phyloP scores from a whole-genome alignment of 2,888 invertebrate species.

The Hypomecis atomaria region DNA sequence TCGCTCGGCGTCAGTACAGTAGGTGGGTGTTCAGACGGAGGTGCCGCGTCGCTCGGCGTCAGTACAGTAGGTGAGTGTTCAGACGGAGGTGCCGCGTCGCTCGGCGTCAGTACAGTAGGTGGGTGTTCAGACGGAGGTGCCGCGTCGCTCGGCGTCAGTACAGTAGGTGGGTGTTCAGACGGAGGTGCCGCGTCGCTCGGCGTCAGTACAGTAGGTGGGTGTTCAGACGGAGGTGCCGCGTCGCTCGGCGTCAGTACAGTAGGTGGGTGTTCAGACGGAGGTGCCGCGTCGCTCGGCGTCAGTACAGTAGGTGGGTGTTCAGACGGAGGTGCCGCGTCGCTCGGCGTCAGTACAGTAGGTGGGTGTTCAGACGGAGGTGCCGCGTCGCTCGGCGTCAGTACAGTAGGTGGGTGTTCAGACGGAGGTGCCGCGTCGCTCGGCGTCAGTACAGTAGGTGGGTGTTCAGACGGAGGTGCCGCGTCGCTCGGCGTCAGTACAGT shows the following conservation, averaged over 20 bases:
- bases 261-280: conserved; percentile 86
- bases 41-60: conserved; percentile 93
- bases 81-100: conserved; percentile 93
- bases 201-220: conserved; percentile 78
- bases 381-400: conserved; percentile 91
- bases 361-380: conserved; percentile 89
- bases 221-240: conserved; percentile 92
- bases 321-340: conserved; percentile 93
- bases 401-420: conserved; percentile 81
- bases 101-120: conserved; percentile 86
- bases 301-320: conserved; percentile 56
- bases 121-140: conserved; percentile 89
- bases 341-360: conserved; percentile 86
- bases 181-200: conserved; percentile 91
- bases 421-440: conserved; percentile 91
- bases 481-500: conserved; percentile 88
- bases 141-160: conserved; percentile 91
- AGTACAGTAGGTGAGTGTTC: conserved; percentile 58
- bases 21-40: conserved; percentile 86
- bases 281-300: conserved; percentile 93
- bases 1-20: conserved; percentile 88
- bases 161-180: conserved; percentile 81
- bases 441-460: conserved; percentile 78
- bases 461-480: conserved; percentile 92
- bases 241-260: conserved; percentile 88